A percentile compares a stretch with the other conserved stretches of the same genome.
Evolutionary conservation across 2,113 vertebrate genomes (phyloP).

Genomic region (Hoplias malabaricus): DNA sequence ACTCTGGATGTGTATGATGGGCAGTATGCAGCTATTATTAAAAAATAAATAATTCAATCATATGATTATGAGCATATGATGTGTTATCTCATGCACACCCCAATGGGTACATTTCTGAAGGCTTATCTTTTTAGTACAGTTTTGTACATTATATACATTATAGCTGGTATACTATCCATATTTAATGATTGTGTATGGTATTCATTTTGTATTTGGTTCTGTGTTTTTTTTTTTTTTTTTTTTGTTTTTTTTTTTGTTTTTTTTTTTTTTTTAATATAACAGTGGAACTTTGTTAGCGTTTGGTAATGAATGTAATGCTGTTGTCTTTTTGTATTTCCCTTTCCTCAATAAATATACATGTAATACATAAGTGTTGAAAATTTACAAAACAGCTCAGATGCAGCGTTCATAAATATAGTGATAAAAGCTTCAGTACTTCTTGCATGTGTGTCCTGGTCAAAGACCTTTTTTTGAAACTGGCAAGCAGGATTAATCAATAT

Average conservation of each 20-base stretch:
- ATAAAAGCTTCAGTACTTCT: not conserved
- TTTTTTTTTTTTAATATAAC: slow-evolving; percentile 1
- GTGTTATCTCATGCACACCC: slow-evolving; percentile 42
- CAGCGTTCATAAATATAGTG: not conserved
- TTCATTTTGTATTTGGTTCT: slow-evolving; percentile 59
- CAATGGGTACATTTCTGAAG: slow-evolving; percentile 46
- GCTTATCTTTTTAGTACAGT: slow-evolving; percentile 73
- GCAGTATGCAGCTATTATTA: not conserved
- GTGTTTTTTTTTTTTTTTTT: not conserved
- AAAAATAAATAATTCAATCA: not conserved
- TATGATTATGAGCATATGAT: slow-evolving; percentile 8
- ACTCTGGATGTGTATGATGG: not conserved
- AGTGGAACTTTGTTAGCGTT: slow-evolving; percentile 55
- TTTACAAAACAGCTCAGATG: not conserved
- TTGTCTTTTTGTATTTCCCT: slow-evolving; percentile 47
- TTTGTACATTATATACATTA: slow-evolving; percentile 73
- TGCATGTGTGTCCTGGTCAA: not conserved
- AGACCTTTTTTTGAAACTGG: not conserved
- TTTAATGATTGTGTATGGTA: slow-evolving; percentile 65
- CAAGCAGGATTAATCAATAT: no score
- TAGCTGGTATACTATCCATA: slow-evolving; percentile 53
- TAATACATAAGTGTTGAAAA: slow-evolving; percentile 1
- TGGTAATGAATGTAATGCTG: slow-evolving; percentile 46
- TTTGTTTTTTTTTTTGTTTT: slow-evolving; percentile 4
- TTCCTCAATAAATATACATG: slow-evolving; percentile 52